Evolutionary conservation across 2,113 vertebrate species (phyloP), one percentile per base, ranked within the genome.

Genomic region (Procavia capensis): DNA sequence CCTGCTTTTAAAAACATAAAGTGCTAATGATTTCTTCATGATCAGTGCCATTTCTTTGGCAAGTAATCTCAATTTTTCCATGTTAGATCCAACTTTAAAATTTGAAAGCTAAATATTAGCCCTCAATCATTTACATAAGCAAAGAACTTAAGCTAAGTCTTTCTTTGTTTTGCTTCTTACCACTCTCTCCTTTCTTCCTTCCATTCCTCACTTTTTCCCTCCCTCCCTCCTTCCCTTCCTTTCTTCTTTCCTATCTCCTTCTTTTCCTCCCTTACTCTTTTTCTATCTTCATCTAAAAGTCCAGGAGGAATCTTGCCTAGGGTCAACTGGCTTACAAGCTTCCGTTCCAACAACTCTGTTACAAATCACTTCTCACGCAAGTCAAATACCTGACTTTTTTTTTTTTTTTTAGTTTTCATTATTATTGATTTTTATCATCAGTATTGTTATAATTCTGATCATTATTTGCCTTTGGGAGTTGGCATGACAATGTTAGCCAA

Each of bases 11-110:
- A 54, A 43, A 45, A 75, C 43, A 47, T 89, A 79, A 79, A n/a
- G 50, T 82, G 66, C 17, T 85, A 82, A 78, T 5, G 83, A 81
- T 80, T 59, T 25, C 16, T 89, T 80, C 22, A 83, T 74, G 39
- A 64, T 3, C 16, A 86, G 54, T 70, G 34, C 34, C 54, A 83
- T 95, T 93, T 96, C n/a, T 66, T 22, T 92, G 29, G 64, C 5
- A 92, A 59, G n/a, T 66, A 45, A 92, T 72, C 22, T 93, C 82
- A 78, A 25, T 64, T 86, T 83, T 93, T 93, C 68, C 9, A 14
- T 75, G 57, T 24, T 72, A 88, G 59, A 43, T 82, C 34, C 78
- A 82, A 79, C 29, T 78, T 93, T 41, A 93, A 91, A 92, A 76
- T n/a, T 54, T 89, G 68, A n/a, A 25, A 34, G 70, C 24, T 61